Conservation (phyloP, 2,113 vertebrate genomes). For the Pristiophorus japonicus region DNA sequence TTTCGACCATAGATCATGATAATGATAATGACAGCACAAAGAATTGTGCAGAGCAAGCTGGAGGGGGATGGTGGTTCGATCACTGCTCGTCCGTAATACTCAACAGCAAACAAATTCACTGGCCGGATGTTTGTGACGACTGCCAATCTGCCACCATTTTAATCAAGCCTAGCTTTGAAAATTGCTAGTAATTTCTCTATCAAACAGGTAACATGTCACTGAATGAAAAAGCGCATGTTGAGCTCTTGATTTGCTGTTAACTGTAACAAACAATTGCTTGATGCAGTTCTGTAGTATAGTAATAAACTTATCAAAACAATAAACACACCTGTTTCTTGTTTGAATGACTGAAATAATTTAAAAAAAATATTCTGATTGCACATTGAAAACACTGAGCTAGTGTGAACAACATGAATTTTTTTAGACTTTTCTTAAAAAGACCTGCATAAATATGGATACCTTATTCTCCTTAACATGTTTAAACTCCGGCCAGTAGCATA, state of each 20-base stretch:
- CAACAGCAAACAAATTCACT: slow-evolving; percentile 41
- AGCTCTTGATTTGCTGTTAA: neutral
- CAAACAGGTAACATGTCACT: neutral
- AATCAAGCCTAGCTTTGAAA: slow-evolving; percentile 42
- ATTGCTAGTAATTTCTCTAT: neutral
- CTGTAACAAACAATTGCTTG: neutral
- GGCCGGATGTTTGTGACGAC: slow-evolving; percentile 39
- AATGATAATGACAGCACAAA: neutral
- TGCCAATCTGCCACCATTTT: slow-evolving; percentile 28
- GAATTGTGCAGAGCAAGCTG: neutral
- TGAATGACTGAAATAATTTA: slow-evolving; percentile 12
- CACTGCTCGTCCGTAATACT: slow-evolving; percentile 39
- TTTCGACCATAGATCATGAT: slow-evolving; percentile 40
- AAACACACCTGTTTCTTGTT: neutral
- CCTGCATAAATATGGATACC: neutral
- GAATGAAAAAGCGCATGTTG: neutral
- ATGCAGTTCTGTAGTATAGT: neutral
- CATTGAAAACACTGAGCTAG: neutral
- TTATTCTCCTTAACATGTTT: neutral
- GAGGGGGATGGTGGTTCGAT: slow-evolving; percentile 41
- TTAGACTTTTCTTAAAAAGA: neutral
- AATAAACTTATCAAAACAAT: neutral
- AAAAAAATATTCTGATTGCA: neutral
- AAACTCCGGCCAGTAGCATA: neutral
- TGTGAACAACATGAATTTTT: neutral